These are phyloP conservation scores for Clitarchus hookeri DNA, from an alignment of 2,888 invertebrate genomes.

Conservation along the genomic window DNA sequence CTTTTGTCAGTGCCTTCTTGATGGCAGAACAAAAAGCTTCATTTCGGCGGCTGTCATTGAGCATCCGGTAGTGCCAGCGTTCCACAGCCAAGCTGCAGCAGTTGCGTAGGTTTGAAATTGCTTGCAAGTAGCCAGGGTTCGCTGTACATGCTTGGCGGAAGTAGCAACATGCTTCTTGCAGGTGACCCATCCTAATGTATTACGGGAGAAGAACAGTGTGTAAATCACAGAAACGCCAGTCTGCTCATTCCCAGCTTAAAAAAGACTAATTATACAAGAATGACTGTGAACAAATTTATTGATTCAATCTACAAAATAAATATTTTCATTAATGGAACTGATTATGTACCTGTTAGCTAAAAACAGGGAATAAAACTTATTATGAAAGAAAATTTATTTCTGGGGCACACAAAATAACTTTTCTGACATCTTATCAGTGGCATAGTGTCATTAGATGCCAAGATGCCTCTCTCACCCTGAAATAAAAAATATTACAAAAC, in stretches of 20 bases:
- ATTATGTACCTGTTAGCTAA: too few relatives aligned
- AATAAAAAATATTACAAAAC: too few relatives aligned
- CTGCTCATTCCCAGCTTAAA: background rate
- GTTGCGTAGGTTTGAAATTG: conserved; percentile 70
- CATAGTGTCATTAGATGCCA: too few relatives aligned
- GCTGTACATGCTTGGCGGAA: conserved; percentile 60
- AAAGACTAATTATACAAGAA: background rate
- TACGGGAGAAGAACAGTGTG: background rate
- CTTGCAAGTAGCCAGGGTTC: conserved; percentile 60
- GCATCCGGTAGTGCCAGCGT: conserved; percentile 83
- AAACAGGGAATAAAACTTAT: too few relatives aligned
- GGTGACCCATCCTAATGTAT: conserved; percentile 52
- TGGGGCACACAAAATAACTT: too few relatives aligned
- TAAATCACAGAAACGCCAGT: background rate
- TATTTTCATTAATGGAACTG: too few relatives aligned
- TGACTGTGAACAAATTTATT: background rate
- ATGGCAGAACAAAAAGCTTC: conserved; percentile 68
- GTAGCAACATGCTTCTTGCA: conserved; percentile 61
- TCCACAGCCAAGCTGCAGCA: conserved; percentile 70
- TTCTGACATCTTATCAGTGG: too few relatives aligned
- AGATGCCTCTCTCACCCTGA: too few relatives aligned
- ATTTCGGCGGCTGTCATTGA: conserved; percentile 75
- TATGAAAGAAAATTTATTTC: too few relatives aligned
- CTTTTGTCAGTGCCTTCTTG: conserved; percentile 56
- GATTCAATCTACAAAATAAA: too few relatives aligned